phyloP scores from a whole-genome alignment of 2,888 invertebrate genomes.

The Aspidiotus destructor region DNA sequence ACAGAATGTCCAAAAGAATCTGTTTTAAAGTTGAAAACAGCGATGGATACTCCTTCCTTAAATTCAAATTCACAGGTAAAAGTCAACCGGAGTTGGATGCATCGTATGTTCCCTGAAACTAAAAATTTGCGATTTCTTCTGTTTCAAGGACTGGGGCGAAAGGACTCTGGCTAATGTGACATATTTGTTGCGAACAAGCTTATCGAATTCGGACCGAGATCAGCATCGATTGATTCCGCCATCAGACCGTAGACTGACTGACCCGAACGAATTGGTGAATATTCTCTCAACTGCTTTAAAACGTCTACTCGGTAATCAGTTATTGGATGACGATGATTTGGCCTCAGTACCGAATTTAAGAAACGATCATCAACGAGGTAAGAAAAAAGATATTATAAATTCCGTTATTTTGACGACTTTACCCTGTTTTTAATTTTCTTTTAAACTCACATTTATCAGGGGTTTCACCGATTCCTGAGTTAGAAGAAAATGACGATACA shows the following conservation, averaged over 20 bases:
- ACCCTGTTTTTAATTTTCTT: no score
- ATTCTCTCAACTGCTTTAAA: conserved; percentile 36
- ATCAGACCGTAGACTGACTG: conserved; percentile 41
- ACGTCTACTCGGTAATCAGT: conserved; percentile 18
- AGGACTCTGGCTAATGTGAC: conserved; percentile 56
- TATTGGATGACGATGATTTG: conserved; percentile 26
- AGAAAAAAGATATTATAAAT: no score
- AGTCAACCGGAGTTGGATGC: no score
- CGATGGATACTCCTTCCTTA: conserved; percentile 8
- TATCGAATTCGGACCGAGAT: conserved; percentile 57
- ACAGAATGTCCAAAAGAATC: not conserved
- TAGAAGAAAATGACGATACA: not conserved
- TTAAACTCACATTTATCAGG: not conserved
- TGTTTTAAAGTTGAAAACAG: conserved; percentile 5
- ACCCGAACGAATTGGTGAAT: conserved; percentile 45
- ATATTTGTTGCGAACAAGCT: conserved; percentile 53
- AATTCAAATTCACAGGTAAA: conserved; percentile 14
- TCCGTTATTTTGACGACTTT: no score
- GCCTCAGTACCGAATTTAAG: not conserved
- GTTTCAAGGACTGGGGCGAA: conserved; percentile 67
- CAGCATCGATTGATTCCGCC: conserved; percentile 50
- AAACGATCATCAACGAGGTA: no score
- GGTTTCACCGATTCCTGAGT: not conserved
- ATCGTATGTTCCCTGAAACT: not conserved
- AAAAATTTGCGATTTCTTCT: not conserved